Base-by-base conservation (phyloP, 2,797 vertebrate species). In the Premnoplex brunnescens region DNA sequence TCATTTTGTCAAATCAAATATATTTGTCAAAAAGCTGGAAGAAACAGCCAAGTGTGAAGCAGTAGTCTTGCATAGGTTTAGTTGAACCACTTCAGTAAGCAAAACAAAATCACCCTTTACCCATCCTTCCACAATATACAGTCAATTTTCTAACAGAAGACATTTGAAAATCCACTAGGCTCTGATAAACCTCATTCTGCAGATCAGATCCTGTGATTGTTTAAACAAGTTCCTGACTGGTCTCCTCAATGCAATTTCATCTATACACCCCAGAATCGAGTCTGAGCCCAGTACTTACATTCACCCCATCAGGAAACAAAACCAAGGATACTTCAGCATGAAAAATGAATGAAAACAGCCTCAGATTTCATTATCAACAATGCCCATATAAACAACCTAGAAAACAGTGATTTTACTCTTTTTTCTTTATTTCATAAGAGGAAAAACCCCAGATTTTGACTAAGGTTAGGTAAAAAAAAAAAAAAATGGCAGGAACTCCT, bases 151-250 rank as follows among this genome's bases (percentile, higher is more conserved):
- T 89, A 83, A 51, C 54, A 77, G 87, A 95, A 82, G 12, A 39
- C 21, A 14, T 94, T 91, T 78, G 69, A 73, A 91, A 90, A 86
- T 86, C 52, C 51, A 56, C 66, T 81, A 85, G 67, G 10, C 32
- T 89, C 82, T 87, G 74, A 87, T 82, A 85, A 95, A 85, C 67
- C 41, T 63, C 41, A 93, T 76, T 85, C 64, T 87, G 27, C 14
- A 59, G 63, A 80, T 88, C 82, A 94, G 52, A 91, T 60, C n/a
- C 30, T 76, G 28, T 60, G 71, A 71, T 64, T 88, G 71, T 68
- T 79, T 95, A 84, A 82, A 81, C 51, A 89, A 66, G 48, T 30
- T 96, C 28, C 85, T 81, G 46, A 63, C 28, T 41, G 39, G 12
- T 67, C n/a, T 85, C 19, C 76, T 82, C 63, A 69, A 48, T 37